phyloP scores from a whole-genome alignment of 2,888 invertebrate species.

The Ormia ochracea region DNA sequence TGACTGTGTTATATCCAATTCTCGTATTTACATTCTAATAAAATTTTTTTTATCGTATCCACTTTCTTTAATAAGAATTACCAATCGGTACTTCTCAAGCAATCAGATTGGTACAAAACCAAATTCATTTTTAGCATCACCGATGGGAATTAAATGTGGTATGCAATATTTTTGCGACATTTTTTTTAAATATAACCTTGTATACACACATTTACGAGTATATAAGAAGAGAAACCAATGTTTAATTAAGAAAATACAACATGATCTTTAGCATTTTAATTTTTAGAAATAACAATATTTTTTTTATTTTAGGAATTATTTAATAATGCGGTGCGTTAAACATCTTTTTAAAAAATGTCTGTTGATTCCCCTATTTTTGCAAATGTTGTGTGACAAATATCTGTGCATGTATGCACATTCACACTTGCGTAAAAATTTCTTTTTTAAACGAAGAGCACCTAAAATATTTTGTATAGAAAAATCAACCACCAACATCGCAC shows the following conservation, averaged over 20 bases:
- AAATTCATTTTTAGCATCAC: neutral
- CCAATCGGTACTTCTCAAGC: neutral
- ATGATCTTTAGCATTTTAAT: conserved; percentile 51
- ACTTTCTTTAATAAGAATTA: neutral
- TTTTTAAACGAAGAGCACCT: conserved; percentile 35
- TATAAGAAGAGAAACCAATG: neutral
- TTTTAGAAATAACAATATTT: conserved; percentile 15
- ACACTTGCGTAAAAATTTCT: too few species aligned
- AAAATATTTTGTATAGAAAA: conserved; percentile 31
- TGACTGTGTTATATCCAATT: too few species aligned
- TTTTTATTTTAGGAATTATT: conserved; percentile 17
- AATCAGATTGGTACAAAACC: neutral
- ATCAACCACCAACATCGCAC: conserved; percentile 14
- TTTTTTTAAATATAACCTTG: neutral
- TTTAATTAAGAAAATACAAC: conserved; percentile 46
- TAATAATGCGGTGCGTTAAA: neutral
- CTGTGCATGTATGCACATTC: too few species aligned
- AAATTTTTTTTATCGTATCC: neutral
- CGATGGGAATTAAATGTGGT: neutral
- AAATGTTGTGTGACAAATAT: conserved; percentile 39
- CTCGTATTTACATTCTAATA: too few species aligned
- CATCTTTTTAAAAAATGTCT: conserved; percentile 15
- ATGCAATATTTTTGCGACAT: neutral
- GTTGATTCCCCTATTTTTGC: conserved; percentile 1
- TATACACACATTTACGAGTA: neutral